phyloP scores from a whole-genome alignment of 2,797 vertebrate species.

The Arrhamphus sclerolepis region DNA sequence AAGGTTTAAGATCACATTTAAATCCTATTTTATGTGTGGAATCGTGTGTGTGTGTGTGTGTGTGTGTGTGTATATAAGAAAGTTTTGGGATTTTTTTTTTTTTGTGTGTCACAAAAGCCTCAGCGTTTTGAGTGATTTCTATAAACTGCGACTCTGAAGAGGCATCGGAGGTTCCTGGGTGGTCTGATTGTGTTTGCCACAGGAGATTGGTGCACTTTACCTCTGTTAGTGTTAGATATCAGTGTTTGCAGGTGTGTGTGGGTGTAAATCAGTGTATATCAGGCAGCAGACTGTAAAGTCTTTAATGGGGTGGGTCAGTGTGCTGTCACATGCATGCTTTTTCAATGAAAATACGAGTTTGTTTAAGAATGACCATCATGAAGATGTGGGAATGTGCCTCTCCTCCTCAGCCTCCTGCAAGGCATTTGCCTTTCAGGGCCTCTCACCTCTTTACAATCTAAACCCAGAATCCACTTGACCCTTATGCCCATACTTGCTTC shows the following conservation, averaged over 20 bases:
- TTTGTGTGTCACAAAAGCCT: background rate
- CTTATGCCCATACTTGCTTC: conserved; percentile 43
- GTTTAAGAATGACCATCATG: background rate
- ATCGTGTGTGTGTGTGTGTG: conserved; percentile 3
- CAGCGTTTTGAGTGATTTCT: conserved; percentile 3
- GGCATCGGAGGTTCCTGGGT: conserved; percentile 59
- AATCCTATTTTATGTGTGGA: conserved; percentile 6
- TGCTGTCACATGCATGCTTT: conserved; percentile 22
- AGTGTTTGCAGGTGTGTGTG: conserved; percentile 39
- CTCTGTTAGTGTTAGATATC: background rate
- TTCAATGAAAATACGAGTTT: conserved; percentile 17
- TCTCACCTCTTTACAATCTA: conserved; percentile 39
- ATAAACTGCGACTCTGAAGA: conserved; percentile 47
- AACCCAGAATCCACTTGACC: conserved; percentile 55
- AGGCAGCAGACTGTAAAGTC: conserved; percentile 19
- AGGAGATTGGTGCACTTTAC: conserved; percentile 45
- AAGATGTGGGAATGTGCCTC: conserved; percentile 11
- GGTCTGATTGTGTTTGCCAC: conserved; percentile 54
- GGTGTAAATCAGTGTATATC: conserved; percentile 51
- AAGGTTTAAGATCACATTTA: conserved; percentile 1
- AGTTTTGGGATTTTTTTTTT: background rate
- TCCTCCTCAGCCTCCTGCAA: conserved; percentile 27
- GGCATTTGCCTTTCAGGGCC: conserved; percentile 22
- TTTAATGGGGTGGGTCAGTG: conserved; percentile 31
- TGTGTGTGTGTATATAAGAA: conserved; percentile 1